phyloP scores from a whole-genome alignment of 2,797 vertebrate species.

The Furcifer pardalis region DNA sequence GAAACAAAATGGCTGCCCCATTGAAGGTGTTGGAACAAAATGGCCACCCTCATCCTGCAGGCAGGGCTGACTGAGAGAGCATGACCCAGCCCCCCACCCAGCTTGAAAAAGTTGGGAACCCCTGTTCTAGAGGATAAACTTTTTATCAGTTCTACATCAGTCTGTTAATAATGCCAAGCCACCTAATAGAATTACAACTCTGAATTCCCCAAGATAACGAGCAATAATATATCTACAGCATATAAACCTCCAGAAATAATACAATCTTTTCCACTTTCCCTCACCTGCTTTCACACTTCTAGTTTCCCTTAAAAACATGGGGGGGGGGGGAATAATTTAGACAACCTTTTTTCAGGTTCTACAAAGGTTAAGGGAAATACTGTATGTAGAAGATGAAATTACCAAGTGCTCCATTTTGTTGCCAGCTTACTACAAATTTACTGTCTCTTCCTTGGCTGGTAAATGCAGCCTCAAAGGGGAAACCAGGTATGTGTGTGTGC shows the following conservation, averaged over 20 bases:
- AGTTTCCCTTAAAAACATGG: background rate
- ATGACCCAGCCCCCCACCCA: too few relatives aligned
- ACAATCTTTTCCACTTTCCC: too few relatives aligned
- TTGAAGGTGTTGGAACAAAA: too few relatives aligned
- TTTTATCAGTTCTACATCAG: background rate
- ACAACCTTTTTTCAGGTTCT: rapidly evolving
- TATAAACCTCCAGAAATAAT: background rate
- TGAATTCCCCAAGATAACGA: background rate
- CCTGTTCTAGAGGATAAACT: background rate
- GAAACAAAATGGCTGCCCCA: too few relatives aligned
- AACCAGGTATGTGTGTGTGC: constrained; percentile 57
- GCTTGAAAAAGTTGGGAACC: too few relatives aligned
- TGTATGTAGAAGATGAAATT: constrained; percentile 58
- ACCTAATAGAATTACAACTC: background rate
- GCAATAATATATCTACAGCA: background rate
- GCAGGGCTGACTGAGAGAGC: too few relatives aligned
- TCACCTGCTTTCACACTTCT: background rate
- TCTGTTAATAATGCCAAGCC: background rate
- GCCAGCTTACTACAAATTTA: constrained; percentile 61
- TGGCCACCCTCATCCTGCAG: too few relatives aligned
- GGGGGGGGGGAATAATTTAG: background rate
- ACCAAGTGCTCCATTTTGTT: constrained; percentile 49
- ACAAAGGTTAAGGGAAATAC: constrained; percentile 55
- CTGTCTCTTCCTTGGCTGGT: constrained; percentile 65
- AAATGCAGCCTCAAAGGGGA: constrained; percentile 55